Conservation (phyloP, 2,888 invertebrate genomes). For the Trachelus stipa region DNA sequence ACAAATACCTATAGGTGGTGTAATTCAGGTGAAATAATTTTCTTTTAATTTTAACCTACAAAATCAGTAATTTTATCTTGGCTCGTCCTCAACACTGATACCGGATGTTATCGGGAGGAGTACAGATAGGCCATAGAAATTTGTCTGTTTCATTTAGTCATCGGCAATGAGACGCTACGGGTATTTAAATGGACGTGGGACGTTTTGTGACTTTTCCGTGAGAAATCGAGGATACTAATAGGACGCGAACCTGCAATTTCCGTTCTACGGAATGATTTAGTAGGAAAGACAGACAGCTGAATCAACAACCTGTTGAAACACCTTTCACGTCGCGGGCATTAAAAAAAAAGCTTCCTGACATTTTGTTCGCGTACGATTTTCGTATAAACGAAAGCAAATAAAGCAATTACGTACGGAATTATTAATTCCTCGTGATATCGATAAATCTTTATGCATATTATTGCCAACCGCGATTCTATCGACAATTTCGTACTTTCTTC, state of each 20-base stretch:
- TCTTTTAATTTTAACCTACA: background rate
- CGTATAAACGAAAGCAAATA: background rate
- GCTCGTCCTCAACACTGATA: background rate
- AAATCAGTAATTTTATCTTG: background rate
- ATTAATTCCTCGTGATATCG: background rate
- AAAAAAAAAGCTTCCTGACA: background rate
- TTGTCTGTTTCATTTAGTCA: background rate
- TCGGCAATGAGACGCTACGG: background rate
- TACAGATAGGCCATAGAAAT: background rate
- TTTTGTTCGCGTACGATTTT: background rate
- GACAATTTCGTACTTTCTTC: background rate
- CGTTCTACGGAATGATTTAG: background rate
- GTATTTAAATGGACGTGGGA: background rate
- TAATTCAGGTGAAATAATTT: too few species aligned
- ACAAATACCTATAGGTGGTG: background rate
- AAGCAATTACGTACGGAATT: background rate
- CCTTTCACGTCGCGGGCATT: conserved; percentile 5
- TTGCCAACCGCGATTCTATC: background rate
- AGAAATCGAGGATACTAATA: background rate
- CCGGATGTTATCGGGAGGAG: background rate
- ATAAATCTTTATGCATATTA: too few species aligned
- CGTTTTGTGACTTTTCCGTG: background rate
- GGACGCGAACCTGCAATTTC: background rate
- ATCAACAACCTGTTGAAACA: conserved; percentile 39
- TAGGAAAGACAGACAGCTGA: conserved; percentile 22